Conservation (phyloP, 92 coral and sea anemone genomes). For the Heteractis magnifica region DNA sequence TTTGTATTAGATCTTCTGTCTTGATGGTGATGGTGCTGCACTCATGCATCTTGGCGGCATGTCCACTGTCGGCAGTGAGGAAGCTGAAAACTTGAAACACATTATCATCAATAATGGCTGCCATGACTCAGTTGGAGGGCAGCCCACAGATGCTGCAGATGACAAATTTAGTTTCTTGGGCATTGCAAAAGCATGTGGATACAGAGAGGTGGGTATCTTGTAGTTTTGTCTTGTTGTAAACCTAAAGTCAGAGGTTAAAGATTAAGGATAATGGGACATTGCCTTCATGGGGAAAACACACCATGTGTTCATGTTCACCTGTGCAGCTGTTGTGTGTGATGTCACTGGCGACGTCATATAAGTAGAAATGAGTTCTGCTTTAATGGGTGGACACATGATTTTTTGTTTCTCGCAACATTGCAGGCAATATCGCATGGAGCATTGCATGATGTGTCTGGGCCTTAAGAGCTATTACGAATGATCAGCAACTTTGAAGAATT, state of each 20-base stretch:
- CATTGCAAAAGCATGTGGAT: slow-evolving; percentile 82
- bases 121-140: slow-evolving; percentile 97
- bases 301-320: too few species aligned
- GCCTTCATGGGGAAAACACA: too few species aligned
- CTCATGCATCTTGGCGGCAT: slow-evolving; percentile 95
- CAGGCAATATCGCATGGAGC: too few species aligned
- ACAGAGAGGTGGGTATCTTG: slow-evolving; percentile 64
- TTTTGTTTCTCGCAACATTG: too few species aligned
- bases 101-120: slow-evolving; percentile 88
- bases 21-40: slow-evolving; percentile 96
- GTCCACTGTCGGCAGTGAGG: slow-evolving; percentile 80
- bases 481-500: too few species aligned
- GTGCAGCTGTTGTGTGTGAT: too few species aligned
- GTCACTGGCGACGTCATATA: too few species aligned
- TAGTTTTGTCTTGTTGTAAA: neutral
- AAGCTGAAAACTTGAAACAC: slow-evolving; percentile 80
- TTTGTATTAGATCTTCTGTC: slow-evolving; percentile 71
- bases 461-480: too few species aligned
- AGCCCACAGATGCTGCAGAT: slow-evolving; percentile 77
- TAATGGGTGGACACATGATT: too few species aligned
- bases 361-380: too few species aligned
- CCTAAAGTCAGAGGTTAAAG: neutral
- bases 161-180: slow-evolving; percentile 67
- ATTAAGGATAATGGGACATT: too few species aligned
- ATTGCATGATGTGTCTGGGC: too few species aligned